Conservation (phyloP, 1,140 invertebrate species). For the Laupala kohalensis region DNA sequence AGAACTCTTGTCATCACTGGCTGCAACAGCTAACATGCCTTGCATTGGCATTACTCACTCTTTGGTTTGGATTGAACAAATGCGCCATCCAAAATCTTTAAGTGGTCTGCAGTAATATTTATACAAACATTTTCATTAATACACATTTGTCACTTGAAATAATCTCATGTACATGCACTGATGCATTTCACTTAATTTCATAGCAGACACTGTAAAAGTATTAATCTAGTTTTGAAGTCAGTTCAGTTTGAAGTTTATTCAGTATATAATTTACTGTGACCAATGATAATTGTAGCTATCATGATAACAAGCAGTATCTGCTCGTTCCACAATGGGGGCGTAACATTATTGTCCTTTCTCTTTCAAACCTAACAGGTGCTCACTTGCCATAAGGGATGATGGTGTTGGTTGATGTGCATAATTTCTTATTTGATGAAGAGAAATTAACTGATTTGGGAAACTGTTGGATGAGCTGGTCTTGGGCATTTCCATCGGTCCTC, state of each 20-base stretch:
- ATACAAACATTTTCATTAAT: neutral
- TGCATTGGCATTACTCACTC: neutral
- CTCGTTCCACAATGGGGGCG: constrained; percentile 3
- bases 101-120: neutral
- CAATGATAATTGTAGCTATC: constrained; percentile 11
- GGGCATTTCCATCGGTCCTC: constrained; percentile 28
- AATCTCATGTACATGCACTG: neutral
- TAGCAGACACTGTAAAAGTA: neutral
- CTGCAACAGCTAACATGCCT: neutral
- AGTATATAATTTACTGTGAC: constrained; percentile 11
- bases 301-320: constrained; percentile 7
- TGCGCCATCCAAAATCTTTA: neutral
- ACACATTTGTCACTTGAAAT: neutral
- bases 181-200: neutral
- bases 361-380: constrained; percentile 39
- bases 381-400: constrained; percentile 39
- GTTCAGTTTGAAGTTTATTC: neutral
- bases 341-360: constrained; percentile 32
- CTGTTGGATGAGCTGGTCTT: constrained; percentile 44
- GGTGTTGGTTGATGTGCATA: constrained; percentile 79
- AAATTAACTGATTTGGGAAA: constrained; percentile 90
- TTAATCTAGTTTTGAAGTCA: neutral
- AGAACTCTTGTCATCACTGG: neutral
- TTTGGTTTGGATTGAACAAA: neutral
- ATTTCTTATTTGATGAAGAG: constrained; percentile 90